Conservation (phyloP, 2,888 invertebrate species). For the Trichopria drosophilae region DNA sequence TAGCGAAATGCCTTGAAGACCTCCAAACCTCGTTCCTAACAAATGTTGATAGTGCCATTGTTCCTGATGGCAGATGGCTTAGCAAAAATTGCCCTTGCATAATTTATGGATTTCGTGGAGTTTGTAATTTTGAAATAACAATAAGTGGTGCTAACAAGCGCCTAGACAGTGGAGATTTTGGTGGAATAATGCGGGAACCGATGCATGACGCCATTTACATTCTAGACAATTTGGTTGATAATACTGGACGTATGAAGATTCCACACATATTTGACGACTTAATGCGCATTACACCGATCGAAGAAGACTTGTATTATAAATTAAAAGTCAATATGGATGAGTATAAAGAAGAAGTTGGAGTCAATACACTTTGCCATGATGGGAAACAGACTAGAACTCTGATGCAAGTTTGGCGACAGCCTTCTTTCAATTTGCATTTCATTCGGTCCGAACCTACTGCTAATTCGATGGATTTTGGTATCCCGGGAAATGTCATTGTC, state of each 20-base stretch:
- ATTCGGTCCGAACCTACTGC: conserved; percentile 31
- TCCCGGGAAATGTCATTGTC: conserved; percentile 34
- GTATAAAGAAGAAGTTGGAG: conserved; percentile 31
- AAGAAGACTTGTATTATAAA: conserved; percentile 54
- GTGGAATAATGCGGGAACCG: conserved; percentile 48
- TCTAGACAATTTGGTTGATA: conserved; percentile 46
- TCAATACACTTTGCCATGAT: conserved; percentile 29
- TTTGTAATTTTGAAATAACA: conserved; percentile 39
- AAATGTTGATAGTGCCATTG: conserved; percentile 54
- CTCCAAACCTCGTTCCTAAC: conserved; percentile 53
- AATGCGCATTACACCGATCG: conserved; percentile 58
- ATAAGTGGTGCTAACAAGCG: conserved; percentile 34
- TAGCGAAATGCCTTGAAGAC: conserved; percentile 43
- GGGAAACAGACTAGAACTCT: conserved; percentile 34
- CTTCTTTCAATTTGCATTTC: conserved; percentile 38
- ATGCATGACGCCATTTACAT: conserved; percentile 56
- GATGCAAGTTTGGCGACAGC: conserved; percentile 59
- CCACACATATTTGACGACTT: conserved; percentile 57
- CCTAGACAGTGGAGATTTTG: conserved; percentile 41
- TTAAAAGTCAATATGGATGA: conserved; percentile 35
- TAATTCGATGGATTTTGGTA: conserved; percentile 28
- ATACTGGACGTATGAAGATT: conserved; percentile 51
- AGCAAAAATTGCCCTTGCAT: conserved; percentile 58
- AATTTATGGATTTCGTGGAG: conserved; percentile 58
- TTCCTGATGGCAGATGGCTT: conserved; percentile 58